Evolutionary conservation across 2,888 invertebrate species (phyloP).

Genomic region (Acanthococcus lagerstroemiae): DNA sequence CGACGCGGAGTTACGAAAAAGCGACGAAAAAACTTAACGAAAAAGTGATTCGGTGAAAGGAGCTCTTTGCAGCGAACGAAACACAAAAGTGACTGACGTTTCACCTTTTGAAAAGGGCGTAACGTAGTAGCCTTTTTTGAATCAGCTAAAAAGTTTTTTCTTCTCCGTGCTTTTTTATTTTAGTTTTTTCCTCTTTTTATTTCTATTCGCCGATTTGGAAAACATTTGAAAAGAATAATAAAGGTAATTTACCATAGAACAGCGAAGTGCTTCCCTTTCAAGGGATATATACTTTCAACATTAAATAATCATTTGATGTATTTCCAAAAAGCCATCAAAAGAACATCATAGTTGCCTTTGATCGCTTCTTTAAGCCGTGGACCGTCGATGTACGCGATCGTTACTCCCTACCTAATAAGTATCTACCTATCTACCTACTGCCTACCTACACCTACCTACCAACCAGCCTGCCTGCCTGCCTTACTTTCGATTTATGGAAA

Average conservation of each 20-base stretch:
- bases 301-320: constrained; percentile 29
- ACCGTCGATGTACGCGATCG: too few species aligned
- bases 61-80: constrained; percentile 18
- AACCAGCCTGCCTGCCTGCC: too few species aligned
- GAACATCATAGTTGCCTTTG: constrained; percentile 28
- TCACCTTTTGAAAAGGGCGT: constrained; percentile 26
- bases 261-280: constrained; percentile 12
- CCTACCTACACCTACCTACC: too few species aligned
- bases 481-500: too few species aligned
- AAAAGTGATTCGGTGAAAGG: not conserved
- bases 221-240: constrained; percentile 25
- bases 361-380: constrained; percentile 13
- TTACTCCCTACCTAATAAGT: too few species aligned
- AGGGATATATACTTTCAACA: constrained; percentile 15
- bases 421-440: too few species aligned
- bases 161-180: constrained; percentile 1
- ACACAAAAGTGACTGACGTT: constrained; percentile 23
- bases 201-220: constrained; percentile 23
- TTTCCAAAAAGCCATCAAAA: constrained; percentile 24
- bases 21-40: constrained; percentile 1
- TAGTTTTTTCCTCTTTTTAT: constrained; percentile 15
- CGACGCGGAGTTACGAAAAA: too few species aligned
- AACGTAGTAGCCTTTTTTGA: constrained; percentile 19
- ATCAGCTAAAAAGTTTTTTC: constrained; percentile 16
- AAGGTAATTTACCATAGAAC: constrained; percentile 28